phyloP scores from a whole-genome alignment of 2,113 vertebrate genomes.

The Entelurus aequoreus region DNA sequence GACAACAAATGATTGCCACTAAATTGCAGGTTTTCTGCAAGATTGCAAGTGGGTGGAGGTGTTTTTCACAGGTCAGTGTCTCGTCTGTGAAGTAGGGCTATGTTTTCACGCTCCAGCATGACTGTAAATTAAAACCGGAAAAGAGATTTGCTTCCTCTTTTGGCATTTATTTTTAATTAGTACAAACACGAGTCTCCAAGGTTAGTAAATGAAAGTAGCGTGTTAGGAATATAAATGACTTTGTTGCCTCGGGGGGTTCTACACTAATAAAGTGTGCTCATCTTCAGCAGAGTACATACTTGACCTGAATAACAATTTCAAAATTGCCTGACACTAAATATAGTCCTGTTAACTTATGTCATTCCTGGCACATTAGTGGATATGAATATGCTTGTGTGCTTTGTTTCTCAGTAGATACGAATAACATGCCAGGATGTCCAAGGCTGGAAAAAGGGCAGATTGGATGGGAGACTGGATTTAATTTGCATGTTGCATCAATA shows the following conservation, averaged over 20 bases:
- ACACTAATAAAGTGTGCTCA: constrained; percentile 62
- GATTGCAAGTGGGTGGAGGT: constrained; percentile 22
- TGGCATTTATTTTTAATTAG: constrained; percentile 62
- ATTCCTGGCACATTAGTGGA: constrained; percentile 5
- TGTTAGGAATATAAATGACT: constrained; percentile 58
- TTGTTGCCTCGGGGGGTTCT: constrained; percentile 54
- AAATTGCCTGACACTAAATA: constrained; percentile 20
- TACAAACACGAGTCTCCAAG: constrained; percentile 65
- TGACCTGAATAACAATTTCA: constrained; percentile 67
- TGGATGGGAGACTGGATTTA: constrained; percentile 63
- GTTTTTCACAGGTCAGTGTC: constrained; percentile 27
- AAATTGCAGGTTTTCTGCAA: constrained; percentile 20
- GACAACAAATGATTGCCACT: constrained; percentile 46
- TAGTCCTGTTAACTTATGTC: constrained; percentile 17
- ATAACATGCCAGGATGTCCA: constrained; percentile 34
- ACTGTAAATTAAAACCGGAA: constrained; percentile 45
- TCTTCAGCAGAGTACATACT: constrained; percentile 47
- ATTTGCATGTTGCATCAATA: constrained; percentile 58
- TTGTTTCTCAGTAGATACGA: constrained; percentile 31
- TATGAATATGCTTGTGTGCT: constrained; percentile 36
- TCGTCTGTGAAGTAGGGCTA: constrained; percentile 28
- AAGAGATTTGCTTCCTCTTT: constrained; percentile 45
- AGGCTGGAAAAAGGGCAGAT: constrained; percentile 19
- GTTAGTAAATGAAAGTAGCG: constrained; percentile 54
- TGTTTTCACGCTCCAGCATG: constrained; percentile 34